Evolutionary conservation across 2,888 invertebrate genomes (phyloP).

Genomic region (Scelioninae gen. 1): DNA sequence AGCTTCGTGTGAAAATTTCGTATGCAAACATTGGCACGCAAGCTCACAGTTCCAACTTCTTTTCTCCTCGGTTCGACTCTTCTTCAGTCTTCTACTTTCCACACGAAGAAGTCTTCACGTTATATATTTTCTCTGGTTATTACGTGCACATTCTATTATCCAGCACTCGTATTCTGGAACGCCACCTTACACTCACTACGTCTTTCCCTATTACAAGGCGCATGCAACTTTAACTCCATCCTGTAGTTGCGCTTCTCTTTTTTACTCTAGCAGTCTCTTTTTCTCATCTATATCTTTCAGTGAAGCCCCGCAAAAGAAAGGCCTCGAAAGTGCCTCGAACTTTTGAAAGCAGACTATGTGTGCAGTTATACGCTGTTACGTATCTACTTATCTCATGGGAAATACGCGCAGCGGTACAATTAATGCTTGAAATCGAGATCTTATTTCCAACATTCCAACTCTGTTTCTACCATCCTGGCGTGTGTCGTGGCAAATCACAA

Average conservation of each 20-base stretch:
- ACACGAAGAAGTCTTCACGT: constrained; percentile 71
- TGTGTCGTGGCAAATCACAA: constrained; percentile 77
- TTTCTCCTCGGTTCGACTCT: constrained; percentile 82
- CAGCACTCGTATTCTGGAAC: constrained; percentile 73
- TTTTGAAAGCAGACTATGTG: constrained; percentile 74
- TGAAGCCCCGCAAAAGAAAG: constrained; percentile 62
- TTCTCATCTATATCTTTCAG: constrained; percentile 59
- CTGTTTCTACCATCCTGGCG: constrained; percentile 37
- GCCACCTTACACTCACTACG: constrained; percentile 67
- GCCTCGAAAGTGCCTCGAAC: constrained; percentile 72
- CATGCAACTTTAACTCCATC: constrained; percentile 75
- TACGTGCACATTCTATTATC: constrained; percentile 82
- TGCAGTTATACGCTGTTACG: constrained; percentile 63
- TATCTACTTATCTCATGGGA: constrained; percentile 79
- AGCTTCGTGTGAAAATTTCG: constrained; percentile 73
- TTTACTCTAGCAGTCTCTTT: constrained; percentile 44
- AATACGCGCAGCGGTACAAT: constrained; percentile 80
- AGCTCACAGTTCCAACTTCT: constrained; percentile 71
- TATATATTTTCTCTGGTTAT: constrained; percentile 78
- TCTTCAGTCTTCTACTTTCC: constrained; percentile 76
- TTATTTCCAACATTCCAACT: constrained; percentile 78
- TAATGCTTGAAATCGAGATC: constrained; percentile 82
- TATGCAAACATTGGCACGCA: constrained; percentile 73
- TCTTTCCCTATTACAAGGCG: constrained; percentile 68
- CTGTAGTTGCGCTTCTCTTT: constrained; percentile 43